Base-by-base conservation (phyloP, 2,888 invertebrate genomes). In the Drosophila formosana region DNA sequence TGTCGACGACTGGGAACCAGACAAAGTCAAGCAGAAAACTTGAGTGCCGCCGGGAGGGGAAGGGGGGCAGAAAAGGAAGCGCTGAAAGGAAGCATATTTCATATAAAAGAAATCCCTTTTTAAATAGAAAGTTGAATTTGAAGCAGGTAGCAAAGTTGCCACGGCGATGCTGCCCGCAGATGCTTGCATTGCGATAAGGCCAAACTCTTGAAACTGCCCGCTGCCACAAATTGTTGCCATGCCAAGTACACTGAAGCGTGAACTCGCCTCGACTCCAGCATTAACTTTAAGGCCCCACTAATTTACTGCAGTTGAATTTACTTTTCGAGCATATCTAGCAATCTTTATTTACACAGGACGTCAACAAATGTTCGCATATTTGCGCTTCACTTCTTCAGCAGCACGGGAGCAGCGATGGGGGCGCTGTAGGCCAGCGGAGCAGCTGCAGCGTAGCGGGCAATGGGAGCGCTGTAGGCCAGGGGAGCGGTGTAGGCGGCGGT, bases 1-100 rank as follows among this genome's bases (percentile, higher is more conserved):
- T 25, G 26, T 51, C 50, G 49, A 47, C 26, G 18, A 18, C 39
- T 7, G 18, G 39, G 39, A 18, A 32, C 41, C 58, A 69, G 74
- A 79, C 88, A 88, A 87, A 85, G 89, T 85, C 88, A 78, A 84
- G 89, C 85, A 84, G 82, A 89, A 89, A 85, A 85, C 82, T 89
- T 78, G 57, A 71, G 77, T 69, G 72, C 56, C 72, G 72, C 57
- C 66, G 61, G 70, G 61, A 18, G 18, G 70, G 61, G 2, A 2
- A 18, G 18, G 18, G 18, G 2, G 18, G 18, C 18, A 18, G 18
- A 2, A 51, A 58, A 77, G 64, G 61, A 66, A 73, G 58, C 63
- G 72, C 46, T 63, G 72, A 76, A 72, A 80, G 67, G 63, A 63
- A 85, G 80, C 89, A 88, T 87, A 85, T 89, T 85, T 82, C 80